Evolutionary conservation across 2,888 invertebrate genomes (phyloP).

Genomic region (Fissipunctia ypsillon): DNA sequence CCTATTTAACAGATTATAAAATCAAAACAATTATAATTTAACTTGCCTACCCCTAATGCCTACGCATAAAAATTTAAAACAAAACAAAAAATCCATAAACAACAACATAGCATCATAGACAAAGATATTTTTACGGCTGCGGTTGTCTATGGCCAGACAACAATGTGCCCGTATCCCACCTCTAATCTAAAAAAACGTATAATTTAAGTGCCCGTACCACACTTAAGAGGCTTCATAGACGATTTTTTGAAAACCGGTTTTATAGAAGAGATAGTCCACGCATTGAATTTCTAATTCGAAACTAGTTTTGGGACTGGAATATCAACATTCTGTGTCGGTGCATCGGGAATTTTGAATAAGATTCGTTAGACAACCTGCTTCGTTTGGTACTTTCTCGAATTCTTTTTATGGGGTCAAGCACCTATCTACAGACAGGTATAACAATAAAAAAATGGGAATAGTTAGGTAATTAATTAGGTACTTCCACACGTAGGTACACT

Average conservation of each 20-base stretch:
- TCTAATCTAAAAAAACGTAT: constrained; percentile 57
- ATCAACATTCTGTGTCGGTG: constrained; percentile 50
- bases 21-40: neutral
- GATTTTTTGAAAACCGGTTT: constrained; percentile 61
- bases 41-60: constrained; percentile 2
- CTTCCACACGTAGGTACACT: too few species aligned
- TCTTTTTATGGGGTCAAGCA: constrained; percentile 23
- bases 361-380: constrained; percentile 35
- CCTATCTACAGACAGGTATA: neutral
- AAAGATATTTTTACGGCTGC: constrained; percentile 67
- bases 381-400: constrained; percentile 11
- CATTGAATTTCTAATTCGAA: constrained; percentile 61
- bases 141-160: constrained; percentile 72
- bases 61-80: constrained; percentile 40
- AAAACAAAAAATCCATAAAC: constrained; percentile 47
- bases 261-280: constrained; percentile 40
- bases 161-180: constrained; percentile 75
- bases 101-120: constrained; percentile 65
- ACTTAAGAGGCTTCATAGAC: constrained; percentile 38
- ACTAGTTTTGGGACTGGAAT: constrained; percentile 52
- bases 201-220: constrained; percentile 46
- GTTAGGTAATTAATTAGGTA: too few species aligned
- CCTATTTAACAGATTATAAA: neutral
- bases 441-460: too few species aligned
- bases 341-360: constrained; percentile 46